A percentile compares a stretch with the other conserved stretches of the same genome.
Evolutionary conservation across 2,113 vertebrate species (phyloP).

Genomic region (Varanus komodoensis): DNA sequence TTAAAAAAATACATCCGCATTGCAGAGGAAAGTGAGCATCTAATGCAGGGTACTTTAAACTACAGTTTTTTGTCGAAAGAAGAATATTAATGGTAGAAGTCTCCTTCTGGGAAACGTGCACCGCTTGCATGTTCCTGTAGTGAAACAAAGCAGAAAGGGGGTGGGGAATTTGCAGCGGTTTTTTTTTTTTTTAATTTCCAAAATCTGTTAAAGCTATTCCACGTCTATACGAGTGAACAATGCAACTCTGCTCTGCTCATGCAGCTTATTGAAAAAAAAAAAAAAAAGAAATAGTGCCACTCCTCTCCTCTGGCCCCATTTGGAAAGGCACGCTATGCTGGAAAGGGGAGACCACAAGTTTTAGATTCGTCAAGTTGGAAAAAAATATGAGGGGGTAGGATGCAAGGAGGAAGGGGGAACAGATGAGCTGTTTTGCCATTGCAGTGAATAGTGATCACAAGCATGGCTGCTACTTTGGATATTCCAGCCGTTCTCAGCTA

Average conservation of each 20-base stretch:
- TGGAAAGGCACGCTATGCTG: conserved; percentile 2
- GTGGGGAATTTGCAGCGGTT: conserved; percentile 2
- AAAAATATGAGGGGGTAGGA: not conserved
- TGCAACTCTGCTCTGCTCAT: conserved; percentile 21
- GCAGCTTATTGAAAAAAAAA: not conserved
- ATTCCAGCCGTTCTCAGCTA: not conserved
- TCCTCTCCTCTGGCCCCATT: not conserved
- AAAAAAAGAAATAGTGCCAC: not conserved
- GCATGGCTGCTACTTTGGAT: conserved; percentile 34
- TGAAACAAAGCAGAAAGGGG: conserved; percentile 69
- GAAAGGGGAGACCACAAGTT: conserved; percentile 14
- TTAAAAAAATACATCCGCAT: conserved; percentile 81
- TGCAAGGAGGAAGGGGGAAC: not conserved
- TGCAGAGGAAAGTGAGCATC: conserved; percentile 74
- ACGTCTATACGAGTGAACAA: conserved; percentile 29
- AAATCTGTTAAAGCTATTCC: not conserved
- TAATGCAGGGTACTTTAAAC: conserved; percentile 71
- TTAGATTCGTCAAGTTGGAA: not conserved
- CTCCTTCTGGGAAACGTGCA: conserved; percentile 48
- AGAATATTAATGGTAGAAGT: conserved; percentile 55
- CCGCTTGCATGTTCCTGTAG: conserved; percentile 57
- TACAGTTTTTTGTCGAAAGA: conserved; percentile 62
- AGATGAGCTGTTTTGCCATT: conserved; percentile 8
- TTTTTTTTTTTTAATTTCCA: not conserved
- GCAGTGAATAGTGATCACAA: conserved; percentile 6